Conservation (phyloP, 2,113 vertebrate genomes). For the Gallinago paraguaiae region DNA sequence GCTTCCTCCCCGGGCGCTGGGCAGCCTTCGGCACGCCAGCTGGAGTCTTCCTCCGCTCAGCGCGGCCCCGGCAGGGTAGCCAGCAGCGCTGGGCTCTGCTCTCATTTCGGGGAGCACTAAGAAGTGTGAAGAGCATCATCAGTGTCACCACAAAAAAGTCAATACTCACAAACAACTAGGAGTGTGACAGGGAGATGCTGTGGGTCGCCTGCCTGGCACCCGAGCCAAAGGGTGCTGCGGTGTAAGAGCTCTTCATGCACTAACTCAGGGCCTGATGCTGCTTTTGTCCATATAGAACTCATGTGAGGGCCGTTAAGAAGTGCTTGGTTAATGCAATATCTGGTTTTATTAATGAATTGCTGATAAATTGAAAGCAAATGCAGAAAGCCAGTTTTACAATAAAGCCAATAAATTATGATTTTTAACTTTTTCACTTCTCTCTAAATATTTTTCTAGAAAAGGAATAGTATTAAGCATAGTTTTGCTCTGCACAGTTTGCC, state of each 20-base stretch:
- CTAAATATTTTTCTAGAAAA: not conserved
- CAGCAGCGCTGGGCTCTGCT: constrained; percentile 5
- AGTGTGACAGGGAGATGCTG: not conserved
- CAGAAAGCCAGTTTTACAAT: not conserved
- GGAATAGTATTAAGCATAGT: not conserved
- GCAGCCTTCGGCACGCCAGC: constrained; percentile 41
- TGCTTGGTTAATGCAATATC: not conserved
- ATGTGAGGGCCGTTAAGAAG: not conserved
- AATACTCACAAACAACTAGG: not conserved
- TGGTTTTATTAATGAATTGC: not conserved
- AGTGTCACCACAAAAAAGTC: not conserved
- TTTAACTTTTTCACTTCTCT: not conserved
- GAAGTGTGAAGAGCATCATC: not conserved
- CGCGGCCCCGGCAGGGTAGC: not conserved
- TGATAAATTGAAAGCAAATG: not conserved
- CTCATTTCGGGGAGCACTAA: not conserved
- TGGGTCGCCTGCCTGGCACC: not conserved
- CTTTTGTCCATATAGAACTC: not conserved
- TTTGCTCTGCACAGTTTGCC: not conserved
- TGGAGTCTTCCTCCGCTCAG: constrained; percentile 9
- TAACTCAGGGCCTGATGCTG: not conserved
- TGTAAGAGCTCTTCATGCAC: not conserved
- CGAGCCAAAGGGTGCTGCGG: not conserved
- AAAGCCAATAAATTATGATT: not conserved
- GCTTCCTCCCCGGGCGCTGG: constrained; percentile 4